A percentile compares a stretch with the other conserved stretches of the same genome.
Evolutionary conservation across 2,888 invertebrate genomes (phyloP).

Genomic region (Apamea monoglypha): DNA sequence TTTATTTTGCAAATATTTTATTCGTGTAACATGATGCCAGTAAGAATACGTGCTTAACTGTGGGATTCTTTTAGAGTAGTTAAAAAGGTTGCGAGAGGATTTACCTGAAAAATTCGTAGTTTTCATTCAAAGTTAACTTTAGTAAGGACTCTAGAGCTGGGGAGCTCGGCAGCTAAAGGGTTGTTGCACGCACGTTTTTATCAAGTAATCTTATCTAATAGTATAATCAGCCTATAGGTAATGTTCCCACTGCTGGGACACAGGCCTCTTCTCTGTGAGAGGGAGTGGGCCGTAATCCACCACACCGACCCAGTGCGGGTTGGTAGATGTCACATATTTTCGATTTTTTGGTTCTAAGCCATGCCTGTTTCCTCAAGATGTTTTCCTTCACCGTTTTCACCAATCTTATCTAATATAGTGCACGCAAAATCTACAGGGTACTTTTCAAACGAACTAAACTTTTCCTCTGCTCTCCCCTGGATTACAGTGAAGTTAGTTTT

Average conservation of each 20-base stretch:
- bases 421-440: neutral
- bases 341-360: too few species aligned
- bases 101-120: neutral
- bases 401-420: too few species aligned
- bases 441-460: neutral
- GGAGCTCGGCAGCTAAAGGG: neutral
- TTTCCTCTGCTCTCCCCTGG: neutral
- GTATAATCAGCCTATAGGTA: too few species aligned
- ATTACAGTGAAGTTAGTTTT: neutral
- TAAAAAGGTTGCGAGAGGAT: neutral
- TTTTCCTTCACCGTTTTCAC: too few species aligned
- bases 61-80: neutral
- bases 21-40: neutral
- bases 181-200: neutral
- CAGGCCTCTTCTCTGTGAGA: too few species aligned
- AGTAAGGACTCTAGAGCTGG: neutral
- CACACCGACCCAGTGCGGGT: too few species aligned
- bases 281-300: too few species aligned
- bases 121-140: neutral
- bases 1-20: neutral
- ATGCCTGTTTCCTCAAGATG: too few species aligned
- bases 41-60: neutral
- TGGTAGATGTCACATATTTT: too few species aligned
- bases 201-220: neutral
- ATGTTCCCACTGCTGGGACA: too few species aligned